Evolutionary conservation across 2,113 vertebrate species (phyloP).

Genomic region (Peromyscus californicus): DNA sequence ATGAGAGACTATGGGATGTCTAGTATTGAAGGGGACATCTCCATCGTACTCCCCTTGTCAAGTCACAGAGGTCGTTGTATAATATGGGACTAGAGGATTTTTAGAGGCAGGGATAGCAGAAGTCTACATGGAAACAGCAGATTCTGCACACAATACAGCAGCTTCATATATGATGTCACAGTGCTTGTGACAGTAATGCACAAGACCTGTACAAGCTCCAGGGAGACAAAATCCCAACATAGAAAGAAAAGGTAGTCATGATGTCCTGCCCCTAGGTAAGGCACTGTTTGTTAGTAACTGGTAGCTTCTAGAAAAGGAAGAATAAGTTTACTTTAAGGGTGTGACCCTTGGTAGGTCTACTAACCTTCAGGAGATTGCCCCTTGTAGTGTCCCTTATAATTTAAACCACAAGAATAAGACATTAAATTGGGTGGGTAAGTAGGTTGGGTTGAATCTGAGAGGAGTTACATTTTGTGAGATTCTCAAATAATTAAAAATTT

Average conservation of each 20-base stretch:
- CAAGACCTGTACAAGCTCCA: neutral
- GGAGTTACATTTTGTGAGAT: neutral
- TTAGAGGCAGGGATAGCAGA: neutral
- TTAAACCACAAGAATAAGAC: neutral
- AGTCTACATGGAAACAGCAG: neutral
- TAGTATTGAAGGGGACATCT: neutral
- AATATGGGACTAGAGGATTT: neutral
- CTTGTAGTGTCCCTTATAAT: neutral
- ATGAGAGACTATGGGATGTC: neutral
- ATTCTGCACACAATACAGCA: neutral
- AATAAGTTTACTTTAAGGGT: neutral
- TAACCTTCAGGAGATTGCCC: neutral
- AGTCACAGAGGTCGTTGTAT: neutral
- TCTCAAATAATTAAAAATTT: neutral
- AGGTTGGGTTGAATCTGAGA: neutral
- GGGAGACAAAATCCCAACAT: neutral
- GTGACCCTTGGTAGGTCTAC: neutral
- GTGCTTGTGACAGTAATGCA: neutral
- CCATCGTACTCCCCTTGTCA: neutral
- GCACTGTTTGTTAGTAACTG: neutral
- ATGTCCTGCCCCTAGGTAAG: neutral
- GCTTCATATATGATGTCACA: neutral
- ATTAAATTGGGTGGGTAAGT: neutral
- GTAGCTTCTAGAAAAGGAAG: neutral
- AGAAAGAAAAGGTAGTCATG: neutral